These are phyloP conservation scores for Helleia helle DNA, from an alignment of 2,888 invertebrate species.

Conservation along the genomic window DNA sequence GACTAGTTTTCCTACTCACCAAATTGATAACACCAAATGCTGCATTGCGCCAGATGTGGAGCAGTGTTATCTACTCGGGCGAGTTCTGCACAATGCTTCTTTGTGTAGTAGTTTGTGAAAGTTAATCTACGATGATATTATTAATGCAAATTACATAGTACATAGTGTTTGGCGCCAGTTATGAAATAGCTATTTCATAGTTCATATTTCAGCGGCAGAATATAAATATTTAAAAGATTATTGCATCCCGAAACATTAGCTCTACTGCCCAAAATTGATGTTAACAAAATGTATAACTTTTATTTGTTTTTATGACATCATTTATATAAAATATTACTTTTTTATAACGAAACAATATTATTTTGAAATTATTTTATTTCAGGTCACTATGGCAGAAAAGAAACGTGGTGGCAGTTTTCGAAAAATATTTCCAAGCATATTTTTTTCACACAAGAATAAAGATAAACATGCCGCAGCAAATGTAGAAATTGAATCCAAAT, in stretches of 20 bases:
- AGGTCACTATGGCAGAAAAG: conserved; percentile 46
- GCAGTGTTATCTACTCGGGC: conserved; percentile 2
- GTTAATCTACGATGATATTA: neutral
- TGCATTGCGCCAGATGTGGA: conserved; percentile 1
- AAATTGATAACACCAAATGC: conserved; percentile 6
- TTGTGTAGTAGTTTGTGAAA: neutral
- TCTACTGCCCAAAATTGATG: too few relatives aligned
- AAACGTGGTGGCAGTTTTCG: conserved; percentile 53
- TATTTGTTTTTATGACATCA: too few relatives aligned
- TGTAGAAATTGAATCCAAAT: conserved; percentile 22
- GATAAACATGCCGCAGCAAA: conserved; percentile 34
- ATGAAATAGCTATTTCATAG: too few relatives aligned
- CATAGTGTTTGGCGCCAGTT: too few relatives aligned
- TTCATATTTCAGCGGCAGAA: too few relatives aligned
- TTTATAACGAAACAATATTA: neutral
- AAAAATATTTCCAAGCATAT: conserved; percentile 51
- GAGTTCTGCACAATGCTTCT: neutral
- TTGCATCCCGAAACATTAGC: too few relatives aligned
- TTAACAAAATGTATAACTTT: too few relatives aligned
- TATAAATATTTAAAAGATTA: too few relatives aligned
- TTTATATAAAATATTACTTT: too few relatives aligned
- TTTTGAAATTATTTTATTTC: conserved; percentile 20
- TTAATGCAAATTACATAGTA: too few relatives aligned
- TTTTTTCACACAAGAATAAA: conserved; percentile 48
- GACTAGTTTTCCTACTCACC: neutral